Base-by-base conservation (phyloP, 2,113 vertebrate species). In the Hippopotamus amphibius region DNA sequence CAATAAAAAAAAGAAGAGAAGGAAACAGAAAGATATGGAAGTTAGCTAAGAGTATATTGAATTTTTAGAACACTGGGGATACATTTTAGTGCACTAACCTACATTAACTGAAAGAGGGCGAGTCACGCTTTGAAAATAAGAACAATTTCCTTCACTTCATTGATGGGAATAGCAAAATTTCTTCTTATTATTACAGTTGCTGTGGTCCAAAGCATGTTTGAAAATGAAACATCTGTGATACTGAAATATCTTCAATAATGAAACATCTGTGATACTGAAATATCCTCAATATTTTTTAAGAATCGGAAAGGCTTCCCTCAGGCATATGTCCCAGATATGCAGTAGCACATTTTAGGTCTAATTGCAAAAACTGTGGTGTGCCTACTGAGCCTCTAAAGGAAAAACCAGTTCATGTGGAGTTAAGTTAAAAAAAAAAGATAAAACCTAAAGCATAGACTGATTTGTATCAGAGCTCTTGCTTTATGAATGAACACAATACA, bases 241-340 rank as follows among this genome's bases (percentile, higher is more conserved):
- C 93, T n/a, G 68, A 97, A 97, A 98, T 98, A 97, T 94, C 92
- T 97, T 97, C 87, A 98, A 80, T 93, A 97, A 91, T 10, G 37
- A 97, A 95, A 96, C 96, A 97, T 92, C 95, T 96, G 84, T 88
- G 97, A 90, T 88, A 80, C 88, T 30, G 41, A 97, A 97, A 97
- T 96, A 97, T 92, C 96, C 87, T 95, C 86, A 93, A 16, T 69
- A 79, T 94, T 93, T 93, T 97, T 86, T 90, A 85, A 82, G 53
- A 85, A 71, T 88, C 96, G 33, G 57, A 26, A 95, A 97, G 93
- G 69, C 94, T 95, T 97, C 95, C 97, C 96, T 96, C 80, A 61
- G 92, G 65, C 65, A 50, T 92, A 95, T 97, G 97, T 76, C 97
- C 96, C 80, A 97, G 97, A 95, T 97, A 95, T 0, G 46, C 33